These are phyloP conservation scores for Miichthys miiuy DNA, from an alignment of 2,797 vertebrate species.

Conservation along the genomic window DNA sequence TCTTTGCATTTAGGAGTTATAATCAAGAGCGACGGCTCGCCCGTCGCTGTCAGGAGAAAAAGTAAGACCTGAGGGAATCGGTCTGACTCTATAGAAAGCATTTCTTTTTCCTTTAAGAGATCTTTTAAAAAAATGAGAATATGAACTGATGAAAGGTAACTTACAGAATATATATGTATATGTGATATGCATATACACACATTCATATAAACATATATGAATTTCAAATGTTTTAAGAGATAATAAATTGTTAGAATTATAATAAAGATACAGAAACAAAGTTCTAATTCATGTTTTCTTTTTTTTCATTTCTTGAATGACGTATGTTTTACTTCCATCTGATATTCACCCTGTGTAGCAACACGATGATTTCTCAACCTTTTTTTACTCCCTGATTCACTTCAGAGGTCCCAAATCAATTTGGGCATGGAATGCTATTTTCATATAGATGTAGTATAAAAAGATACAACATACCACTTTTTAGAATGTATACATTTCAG, in stretches of 20 bases:
- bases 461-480: no score
- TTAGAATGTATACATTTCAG: no score
- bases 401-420: neutral
- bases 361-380: neutral
- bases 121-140: conserved; percentile 78
- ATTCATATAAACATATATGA: conserved; percentile 85
- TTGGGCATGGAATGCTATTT: no score
- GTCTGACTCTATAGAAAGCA: conserved; percentile 85
- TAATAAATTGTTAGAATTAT: conserved; percentile 89
- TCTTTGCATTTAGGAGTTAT: conserved; percentile 37
- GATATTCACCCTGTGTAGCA: neutral
- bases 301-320: conserved; percentile 30
- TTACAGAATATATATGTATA: conserved; percentile 87
- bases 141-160: conserved; percentile 83
- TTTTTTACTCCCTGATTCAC: neutral
- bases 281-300: conserved; percentile 57
- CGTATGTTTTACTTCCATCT: neutral
- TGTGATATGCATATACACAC: conserved; percentile 84
- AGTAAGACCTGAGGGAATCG: conserved; percentile 42
- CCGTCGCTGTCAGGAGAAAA: conserved; percentile 29
- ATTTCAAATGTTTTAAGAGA: conserved; percentile 90
- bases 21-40: neutral
- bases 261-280: conserved; percentile 87
- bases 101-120: conserved; percentile 81
- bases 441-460: no score